Evolutionary conservation across 2,113 vertebrate genomes (phyloP), one percentile per base, ranked within the genome.

Genomic region (Australoheros scitulus): DNA sequence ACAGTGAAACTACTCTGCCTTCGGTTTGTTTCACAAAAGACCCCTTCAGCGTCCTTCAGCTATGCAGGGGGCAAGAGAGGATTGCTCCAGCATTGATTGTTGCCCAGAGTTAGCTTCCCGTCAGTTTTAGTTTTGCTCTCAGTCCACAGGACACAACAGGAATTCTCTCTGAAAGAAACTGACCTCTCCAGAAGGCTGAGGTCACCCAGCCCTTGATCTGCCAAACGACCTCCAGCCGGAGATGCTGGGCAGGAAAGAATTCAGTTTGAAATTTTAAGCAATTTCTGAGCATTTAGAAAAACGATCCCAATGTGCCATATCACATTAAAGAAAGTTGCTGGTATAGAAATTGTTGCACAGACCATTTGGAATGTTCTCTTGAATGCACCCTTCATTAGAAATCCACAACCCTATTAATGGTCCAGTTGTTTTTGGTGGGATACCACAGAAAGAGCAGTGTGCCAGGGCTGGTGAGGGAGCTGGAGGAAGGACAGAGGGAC

Each of bases 371-470:
- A 55, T 29, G 15, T 20, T 82, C 38, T 32, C 63, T 60, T 90
- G 58, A 88, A 84, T 61, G 56, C 47, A n/a, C 17, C 7, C 60
- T 64, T 74, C 36, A 87, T 88, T 80, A 61, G 61, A 89, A 74
- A 81, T 82, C 79, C 84, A 58, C 0, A 41, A 79, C 78, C 38
- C 18, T 58, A 75, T 79, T 88, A 92, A 92, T 65, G 84, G 70
- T 88, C 63, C 61, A 80, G 58, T 89, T 89, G 87, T 87, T 85
- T 86, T 86, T 87, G 72, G 86, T 84, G 61, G 82, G 81, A 88
- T 68, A 79, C 79, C 76, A 87, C 32, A 89, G 68, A 82, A 80
- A 89, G 68, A 77, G 65, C 72, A 58, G 85, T 77, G 32, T 86
- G 82, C 89, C 88, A 90, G 76, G 26, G 60, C 22, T 74, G 36